Evolutionary conservation across 2,888 invertebrate genomes (phyloP), one percentile per base, ranked within the genome.

Genomic region (Drosophila vallismaia): DNA sequence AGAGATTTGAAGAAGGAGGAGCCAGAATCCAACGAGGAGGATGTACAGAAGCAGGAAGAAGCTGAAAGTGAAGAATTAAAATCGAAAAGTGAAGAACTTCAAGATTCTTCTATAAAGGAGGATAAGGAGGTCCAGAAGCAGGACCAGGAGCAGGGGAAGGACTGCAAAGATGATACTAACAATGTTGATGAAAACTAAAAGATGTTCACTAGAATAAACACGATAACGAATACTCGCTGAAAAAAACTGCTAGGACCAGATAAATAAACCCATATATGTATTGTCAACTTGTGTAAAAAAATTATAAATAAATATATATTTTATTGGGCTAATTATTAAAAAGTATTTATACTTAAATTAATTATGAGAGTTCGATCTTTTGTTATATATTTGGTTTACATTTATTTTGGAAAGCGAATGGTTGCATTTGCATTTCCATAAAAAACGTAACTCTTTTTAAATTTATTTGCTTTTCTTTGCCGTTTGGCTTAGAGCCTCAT

Each of bases 181-280:
- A 36, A 12, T 36, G 36, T 36, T 1, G 14, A 48, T 19, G 38
- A 19, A 38, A 63, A 63, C 69, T 62, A 54, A 72, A 48, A 70
- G 68, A 70, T 77, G 80, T 78, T 80, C 84, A 77, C 64, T 83
- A 80, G 55, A 68, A 48, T 52, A 66, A 54, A 63, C 28, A 40
- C 44, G 42, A 69, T 29, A 67, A 56, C 62, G 50, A 74, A 67
- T 66, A 72, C 79, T 77, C 70, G 72, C 75, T 51, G 44, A 57
- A 53, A 50, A 44, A 44, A 63, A 53, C 60, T 70, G 56, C 63
- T 46, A 59, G 29, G 12, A 40, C 64, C 38, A 62, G 45, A 31
- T n/a, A 48, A 12, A 33, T 7, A 52, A 50, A 9, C 8, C 10
- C 8, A 60, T 7, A 10, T 7, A 40, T 12, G 28, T 60, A 14